These are phyloP conservation scores for Leucophenga montana DNA, from an alignment of 2,888 invertebrate genomes.

Conservation along the genomic window DNA sequence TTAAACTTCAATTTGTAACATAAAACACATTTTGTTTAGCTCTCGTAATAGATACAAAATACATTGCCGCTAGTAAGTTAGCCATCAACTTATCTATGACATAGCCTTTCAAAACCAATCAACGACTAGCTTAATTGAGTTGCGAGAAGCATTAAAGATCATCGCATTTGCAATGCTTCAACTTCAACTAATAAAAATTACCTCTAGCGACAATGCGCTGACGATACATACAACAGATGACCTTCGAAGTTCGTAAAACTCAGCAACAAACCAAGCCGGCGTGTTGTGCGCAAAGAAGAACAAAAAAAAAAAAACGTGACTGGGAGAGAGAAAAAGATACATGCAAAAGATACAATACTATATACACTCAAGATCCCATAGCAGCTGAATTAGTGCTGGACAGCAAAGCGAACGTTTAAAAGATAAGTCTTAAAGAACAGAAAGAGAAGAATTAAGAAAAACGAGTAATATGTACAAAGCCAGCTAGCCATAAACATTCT, in stretches of 20 bases:
- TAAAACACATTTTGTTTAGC: too few relatives aligned
- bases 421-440: too few relatives aligned
- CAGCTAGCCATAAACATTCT: too few relatives aligned
- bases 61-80: too few relatives aligned
- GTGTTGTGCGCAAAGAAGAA: background rate
- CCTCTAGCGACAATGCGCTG: background rate
- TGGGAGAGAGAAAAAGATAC: background rate
- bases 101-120: background rate
- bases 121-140: background rate
- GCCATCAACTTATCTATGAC: background rate
- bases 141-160: background rate
- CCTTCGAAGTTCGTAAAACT: constrained; percentile 16
- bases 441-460: too few relatives aligned
- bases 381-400: background rate
- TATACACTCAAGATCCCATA: too few relatives aligned
- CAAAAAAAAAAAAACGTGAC: background rate
- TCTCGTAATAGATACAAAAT: too few relatives aligned
- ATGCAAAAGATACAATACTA: background rate
- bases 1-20: too few relatives aligned
- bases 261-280: background rate
- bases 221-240: constrained; percentile 4
- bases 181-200: background rate
- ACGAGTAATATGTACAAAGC: too few relatives aligned
- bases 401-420: background rate
- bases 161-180: background rate